Evolutionary conservation across 2,888 invertebrate species (phyloP).

Genomic region (Gastrophysa polygoni): DNA sequence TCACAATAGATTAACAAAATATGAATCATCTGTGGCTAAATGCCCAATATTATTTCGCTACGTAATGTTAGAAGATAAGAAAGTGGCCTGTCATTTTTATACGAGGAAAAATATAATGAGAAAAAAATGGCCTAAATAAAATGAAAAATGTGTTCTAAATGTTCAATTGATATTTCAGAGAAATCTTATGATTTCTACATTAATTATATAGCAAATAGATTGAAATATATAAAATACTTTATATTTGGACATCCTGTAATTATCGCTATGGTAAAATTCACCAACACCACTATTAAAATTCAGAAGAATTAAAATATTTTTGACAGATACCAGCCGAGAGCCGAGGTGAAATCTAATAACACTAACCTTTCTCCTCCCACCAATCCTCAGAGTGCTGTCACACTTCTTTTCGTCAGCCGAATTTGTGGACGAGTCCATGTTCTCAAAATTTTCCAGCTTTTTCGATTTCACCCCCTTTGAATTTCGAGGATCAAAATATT

Average conservation of each 20-base stretch:
- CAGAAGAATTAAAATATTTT: conserved; percentile 9
- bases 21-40: no score
- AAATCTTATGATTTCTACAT: no score
- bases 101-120: no score
- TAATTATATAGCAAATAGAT: no score
- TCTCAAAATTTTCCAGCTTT: conserved; percentile 37
- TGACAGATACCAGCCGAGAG: conserved; percentile 17
- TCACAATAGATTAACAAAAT: neutral
- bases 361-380: conserved; percentile 65
- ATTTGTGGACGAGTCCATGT: conserved; percentile 41
- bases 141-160: no score
- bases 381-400: conserved; percentile 59
- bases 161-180: no score
- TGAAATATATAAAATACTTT: conserved; percentile 28
- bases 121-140: no score
- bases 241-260: conserved; percentile 33
- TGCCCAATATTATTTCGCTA: no score
- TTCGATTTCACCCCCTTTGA: conserved; percentile 13
- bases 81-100: no score
- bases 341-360: neutral
- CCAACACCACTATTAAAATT: neutral
- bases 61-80: no score
- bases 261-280: conserved; percentile 3
- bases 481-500: conserved; percentile 29
- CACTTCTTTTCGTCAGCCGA: conserved; percentile 43